Percentiles rank a stretch among this genome's conserved stretches.
Evolutionary conservation across 2,113 vertebrate genomes (phyloP).

Genomic region (Dendrocopos noguchii): DNA sequence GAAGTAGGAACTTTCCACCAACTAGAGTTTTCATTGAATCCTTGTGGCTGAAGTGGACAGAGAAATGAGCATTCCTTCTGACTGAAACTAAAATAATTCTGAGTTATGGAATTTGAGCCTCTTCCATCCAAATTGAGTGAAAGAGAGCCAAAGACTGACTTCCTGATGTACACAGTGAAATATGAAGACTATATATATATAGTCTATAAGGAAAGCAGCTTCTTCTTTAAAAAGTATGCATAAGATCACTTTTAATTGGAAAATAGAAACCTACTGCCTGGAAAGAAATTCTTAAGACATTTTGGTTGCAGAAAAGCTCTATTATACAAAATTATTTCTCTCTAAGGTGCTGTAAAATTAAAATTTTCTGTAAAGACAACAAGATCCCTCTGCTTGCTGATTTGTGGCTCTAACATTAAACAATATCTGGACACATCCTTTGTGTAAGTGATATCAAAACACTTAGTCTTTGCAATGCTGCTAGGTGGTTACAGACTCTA

Average conservation of each 20-base stretch:
- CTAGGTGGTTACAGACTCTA: not conserved
- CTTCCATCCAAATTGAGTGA: not conserved
- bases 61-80: not conserved
- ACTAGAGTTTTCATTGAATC: not conserved
- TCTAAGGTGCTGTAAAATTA: not conserved
- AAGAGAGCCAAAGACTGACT: not conserved
- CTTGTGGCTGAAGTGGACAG: not conserved
- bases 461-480: not conserved
- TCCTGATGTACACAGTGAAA: not conserved
- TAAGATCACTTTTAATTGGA: not conserved
- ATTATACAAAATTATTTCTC: not conserved
- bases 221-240: not conserved
- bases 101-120: not conserved
- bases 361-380: not conserved
- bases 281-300: not conserved
- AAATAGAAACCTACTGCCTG: not conserved
- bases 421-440: not conserved
- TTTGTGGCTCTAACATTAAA: not conserved
- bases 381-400: not conserved
- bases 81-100: not conserved
- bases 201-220: not conserved
- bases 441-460: not conserved
- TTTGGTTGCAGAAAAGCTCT: not conserved
- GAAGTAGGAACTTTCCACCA: not conserved
- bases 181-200: not conserved